A percentile compares a stretch with the other conserved stretches of the same genome.
Evolutionary conservation across 2,113 vertebrate species (phyloP).

Genomic region (Spheniscus mendiculus): DNA sequence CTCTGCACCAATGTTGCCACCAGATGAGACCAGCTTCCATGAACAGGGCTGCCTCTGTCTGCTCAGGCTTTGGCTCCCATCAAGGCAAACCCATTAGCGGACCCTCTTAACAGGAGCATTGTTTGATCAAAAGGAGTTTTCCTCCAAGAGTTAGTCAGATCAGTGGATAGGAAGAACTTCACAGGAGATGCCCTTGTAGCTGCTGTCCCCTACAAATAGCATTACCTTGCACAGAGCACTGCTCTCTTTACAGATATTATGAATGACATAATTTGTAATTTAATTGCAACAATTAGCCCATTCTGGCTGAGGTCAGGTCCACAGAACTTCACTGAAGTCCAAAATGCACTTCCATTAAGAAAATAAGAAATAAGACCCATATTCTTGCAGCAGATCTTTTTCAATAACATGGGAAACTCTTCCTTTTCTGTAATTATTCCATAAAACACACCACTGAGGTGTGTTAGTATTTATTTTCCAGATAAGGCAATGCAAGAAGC

Average conservation of each 20-base stretch:
- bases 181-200: background rate
- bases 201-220: background rate
- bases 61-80: background rate
- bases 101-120: background rate
- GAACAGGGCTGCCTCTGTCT: background rate
- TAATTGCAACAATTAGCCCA: background rate
- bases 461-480: background rate
- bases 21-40: background rate
- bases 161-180: background rate
- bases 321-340: background rate
- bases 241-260: background rate
- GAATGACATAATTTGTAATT: background rate
- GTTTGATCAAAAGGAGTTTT: background rate
- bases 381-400: background rate
- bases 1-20: background rate
- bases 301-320: background rate
- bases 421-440: background rate
- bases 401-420: background rate
- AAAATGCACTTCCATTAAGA: background rate
- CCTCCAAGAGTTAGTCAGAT: background rate
- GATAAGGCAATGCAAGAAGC: background rate
- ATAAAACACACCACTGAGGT: background rate
- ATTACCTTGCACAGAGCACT: background rate
- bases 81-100: background rate
- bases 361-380: background rate